phyloP scores from a whole-genome alignment of 2,888 invertebrate species.

The Phaonia tiefii region DNA sequence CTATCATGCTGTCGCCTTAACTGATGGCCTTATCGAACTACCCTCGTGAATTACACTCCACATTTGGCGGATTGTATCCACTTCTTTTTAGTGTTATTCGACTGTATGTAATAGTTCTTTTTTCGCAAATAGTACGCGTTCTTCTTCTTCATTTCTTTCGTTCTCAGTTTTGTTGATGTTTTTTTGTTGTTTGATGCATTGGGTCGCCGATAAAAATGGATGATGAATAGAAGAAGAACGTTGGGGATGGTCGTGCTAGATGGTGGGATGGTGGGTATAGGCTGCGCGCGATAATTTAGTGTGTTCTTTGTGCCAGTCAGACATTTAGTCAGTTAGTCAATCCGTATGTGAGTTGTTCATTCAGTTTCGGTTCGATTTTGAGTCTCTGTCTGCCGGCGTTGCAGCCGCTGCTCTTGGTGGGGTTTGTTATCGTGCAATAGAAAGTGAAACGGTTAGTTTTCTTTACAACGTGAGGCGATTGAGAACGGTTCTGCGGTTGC shows the following conservation, averaged over 20 bases:
- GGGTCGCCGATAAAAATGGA: no score
- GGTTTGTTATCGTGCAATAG: constrained; percentile 60
- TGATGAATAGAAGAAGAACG: no score
- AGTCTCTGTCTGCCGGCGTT: no score
- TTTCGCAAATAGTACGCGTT: constrained; percentile 45
- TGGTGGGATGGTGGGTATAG: no score
- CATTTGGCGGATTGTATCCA: constrained; percentile 2
- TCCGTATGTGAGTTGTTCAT: constrained; percentile 1
- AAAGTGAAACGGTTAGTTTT: constrained; percentile 66
- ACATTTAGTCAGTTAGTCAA: constrained; percentile 26
- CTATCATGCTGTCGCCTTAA: no score
- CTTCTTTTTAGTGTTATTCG: background rate
- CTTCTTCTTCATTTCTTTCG: constrained; percentile 50
- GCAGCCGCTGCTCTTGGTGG: constrained; percentile 31
- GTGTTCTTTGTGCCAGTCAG: constrained; percentile 17
- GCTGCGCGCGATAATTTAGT: background rate
- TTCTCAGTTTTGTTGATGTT: constrained; percentile 48
- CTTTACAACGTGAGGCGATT: constrained; percentile 45
- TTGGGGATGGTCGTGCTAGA: no score
- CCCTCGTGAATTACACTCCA: background rate
- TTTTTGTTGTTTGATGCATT: background rate
- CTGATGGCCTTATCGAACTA: no score
- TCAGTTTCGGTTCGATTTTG: constrained; percentile 16
- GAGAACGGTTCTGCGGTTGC: background rate
- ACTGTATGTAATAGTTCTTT: constrained; percentile 20